These are phyloP conservation scores for Australoheros facetus DNA, from an alignment of 2,797 vertebrate species.

Conservation along the genomic window DNA sequence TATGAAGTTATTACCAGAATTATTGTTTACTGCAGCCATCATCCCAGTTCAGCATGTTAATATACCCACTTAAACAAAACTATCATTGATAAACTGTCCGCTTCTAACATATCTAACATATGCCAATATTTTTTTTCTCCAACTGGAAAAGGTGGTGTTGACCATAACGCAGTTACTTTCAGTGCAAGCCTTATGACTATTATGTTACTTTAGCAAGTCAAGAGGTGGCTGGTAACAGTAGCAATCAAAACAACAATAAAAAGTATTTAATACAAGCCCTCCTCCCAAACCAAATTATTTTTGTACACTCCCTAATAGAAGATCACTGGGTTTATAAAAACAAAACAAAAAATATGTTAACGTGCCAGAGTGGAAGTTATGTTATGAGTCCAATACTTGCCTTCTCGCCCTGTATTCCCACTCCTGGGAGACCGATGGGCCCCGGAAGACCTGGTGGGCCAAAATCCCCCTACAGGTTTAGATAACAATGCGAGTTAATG, in stretches of 20 bases:
- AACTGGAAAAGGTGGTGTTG: too few relatives aligned
- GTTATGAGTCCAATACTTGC: constrained; percentile 47
- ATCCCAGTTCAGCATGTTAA: not conserved
- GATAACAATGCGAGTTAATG: constrained; percentile 26
- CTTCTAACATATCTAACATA: not conserved
- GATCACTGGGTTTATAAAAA: not conserved
- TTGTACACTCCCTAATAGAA: too few relatives aligned
- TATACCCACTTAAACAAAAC: not conserved
- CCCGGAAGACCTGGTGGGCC: constrained; percentile 86
- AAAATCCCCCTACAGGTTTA: constrained; percentile 80
- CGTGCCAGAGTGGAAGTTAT: not conserved
- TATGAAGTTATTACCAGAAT: not conserved
- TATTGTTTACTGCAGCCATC: not conserved
- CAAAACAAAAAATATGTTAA: not conserved
- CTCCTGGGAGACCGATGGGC: constrained; percentile 80
- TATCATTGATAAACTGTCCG: not conserved
- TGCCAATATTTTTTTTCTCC: too few relatives aligned
- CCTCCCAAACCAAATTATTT: too few relatives aligned
- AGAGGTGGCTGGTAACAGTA: too few relatives aligned
- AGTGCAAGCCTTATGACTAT: too few relatives aligned
- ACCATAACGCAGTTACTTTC: too few relatives aligned
- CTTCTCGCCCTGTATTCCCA: constrained; percentile 88
- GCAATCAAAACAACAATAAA: too few relatives aligned
- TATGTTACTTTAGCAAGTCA: too few relatives aligned
- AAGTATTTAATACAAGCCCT: not conserved